phyloP scores from a whole-genome alignment of 1,140 invertebrate species.

The Caenorhabditis brenneri region DNA sequence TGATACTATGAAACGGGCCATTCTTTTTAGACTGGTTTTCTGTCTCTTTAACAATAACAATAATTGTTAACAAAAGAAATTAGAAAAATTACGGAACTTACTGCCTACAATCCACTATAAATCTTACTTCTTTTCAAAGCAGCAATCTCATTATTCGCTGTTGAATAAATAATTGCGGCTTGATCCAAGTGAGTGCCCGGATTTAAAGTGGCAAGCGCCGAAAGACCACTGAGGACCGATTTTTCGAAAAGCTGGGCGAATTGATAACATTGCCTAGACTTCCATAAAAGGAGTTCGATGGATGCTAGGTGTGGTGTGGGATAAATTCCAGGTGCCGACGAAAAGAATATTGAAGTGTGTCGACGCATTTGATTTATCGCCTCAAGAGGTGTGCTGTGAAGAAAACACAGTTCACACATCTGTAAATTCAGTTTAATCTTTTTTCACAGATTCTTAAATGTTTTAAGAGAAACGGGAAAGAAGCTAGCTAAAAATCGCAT shows the following conservation, averaged over 20 bases:
- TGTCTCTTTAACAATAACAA: too few relatives aligned
- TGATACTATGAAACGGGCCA: too few relatives aligned
- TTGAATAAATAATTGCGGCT: constrained; percentile 76
- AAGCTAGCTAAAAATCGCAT: too few relatives aligned
- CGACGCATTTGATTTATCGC: constrained; percentile 87
- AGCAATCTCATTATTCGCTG: constrained; percentile 50
- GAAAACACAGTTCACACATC: constrained; percentile 84
- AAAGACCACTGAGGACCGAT: constrained; percentile 85
- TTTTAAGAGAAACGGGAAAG: too few relatives aligned
- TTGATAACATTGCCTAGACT: constrained; percentile 80
- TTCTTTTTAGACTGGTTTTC: too few relatives aligned
- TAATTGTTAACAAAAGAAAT: too few relatives aligned
- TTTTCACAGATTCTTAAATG: too few relatives aligned
- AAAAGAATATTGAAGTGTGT: constrained; percentile 86
- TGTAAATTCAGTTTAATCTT: constrained; percentile 57
- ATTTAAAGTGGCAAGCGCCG: constrained; percentile 90
- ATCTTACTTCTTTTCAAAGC: constrained; percentile 37
- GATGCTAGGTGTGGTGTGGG: constrained; percentile 80
- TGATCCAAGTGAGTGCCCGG: constrained; percentile 94
- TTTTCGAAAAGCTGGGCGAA: constrained; percentile 95
- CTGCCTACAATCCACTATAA: too few relatives aligned
- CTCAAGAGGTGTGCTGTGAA: constrained; percentile 85
- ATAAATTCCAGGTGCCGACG: constrained; percentile 76
- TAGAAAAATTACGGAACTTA: too few relatives aligned
- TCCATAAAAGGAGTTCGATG: constrained; percentile 93